A percentile compares a stretch with the other conserved stretches of the same genome.
Evolutionary conservation across 2,113 vertebrate species (phyloP).

Genomic region (Laterallus jamaicensis): DNA sequence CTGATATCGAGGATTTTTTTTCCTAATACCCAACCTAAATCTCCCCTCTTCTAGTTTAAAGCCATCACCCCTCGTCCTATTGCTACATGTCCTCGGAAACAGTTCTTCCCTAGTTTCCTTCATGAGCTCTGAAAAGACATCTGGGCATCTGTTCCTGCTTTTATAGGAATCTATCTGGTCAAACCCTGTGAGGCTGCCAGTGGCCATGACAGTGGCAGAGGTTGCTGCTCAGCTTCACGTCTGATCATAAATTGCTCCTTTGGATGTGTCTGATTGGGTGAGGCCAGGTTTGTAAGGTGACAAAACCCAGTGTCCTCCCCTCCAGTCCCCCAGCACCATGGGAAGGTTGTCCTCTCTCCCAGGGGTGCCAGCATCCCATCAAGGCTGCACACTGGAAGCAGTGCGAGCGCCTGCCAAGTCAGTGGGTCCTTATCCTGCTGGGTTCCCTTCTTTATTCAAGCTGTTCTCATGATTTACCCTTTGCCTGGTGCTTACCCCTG

Average conservation of each 20-base stretch:
- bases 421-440: neutral
- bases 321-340: fast-evolving
- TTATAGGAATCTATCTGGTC: neutral
- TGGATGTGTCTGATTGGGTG: fast-evolving
- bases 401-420: neutral
- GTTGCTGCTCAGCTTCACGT: fast-evolving
- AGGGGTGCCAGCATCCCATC: neutral
- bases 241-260: neutral
- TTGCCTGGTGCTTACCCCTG: neutral
- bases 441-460: neutral
- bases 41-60: no score
- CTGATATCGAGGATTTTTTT: no score
- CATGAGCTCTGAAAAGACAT: neutral
- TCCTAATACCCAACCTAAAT: no score
- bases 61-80: no score
- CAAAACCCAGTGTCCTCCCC: neutral
- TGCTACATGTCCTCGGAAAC: no score
- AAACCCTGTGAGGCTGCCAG: neutral
- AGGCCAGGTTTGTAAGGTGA: neutral
- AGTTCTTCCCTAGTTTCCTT: neutral
- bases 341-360: neutral
- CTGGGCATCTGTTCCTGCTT: neutral
- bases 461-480: neutral
- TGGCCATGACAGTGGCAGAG: neutral
- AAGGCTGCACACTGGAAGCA: neutral